Base-by-base conservation (phyloP, 2,888 invertebrate species). In the Junonia oenone region DNA sequence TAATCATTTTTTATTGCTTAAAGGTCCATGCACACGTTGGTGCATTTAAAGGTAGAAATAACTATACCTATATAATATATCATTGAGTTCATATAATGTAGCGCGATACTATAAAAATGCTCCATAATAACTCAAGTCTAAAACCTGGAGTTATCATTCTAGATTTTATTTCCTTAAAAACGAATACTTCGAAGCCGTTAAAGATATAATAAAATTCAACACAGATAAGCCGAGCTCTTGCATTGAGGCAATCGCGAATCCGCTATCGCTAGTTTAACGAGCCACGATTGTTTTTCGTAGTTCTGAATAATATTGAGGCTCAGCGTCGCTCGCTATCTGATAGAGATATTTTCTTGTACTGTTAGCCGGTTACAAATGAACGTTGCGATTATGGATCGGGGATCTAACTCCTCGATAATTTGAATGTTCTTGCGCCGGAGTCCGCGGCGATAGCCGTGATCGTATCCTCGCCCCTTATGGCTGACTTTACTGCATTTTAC, bases 281-380 rank as follows among this genome's bases (percentile, higher is more conserved):
- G 83, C 70, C 86, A 87, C 87, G 85, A 87, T 88, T 88, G 87
- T 89, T 89, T 88, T 88, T 88, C 86, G 81, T 77, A 85, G 83
- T 86, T 88, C 82, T 86, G 86, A 87, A 89, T 87, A 89, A 88
- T 90, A 89, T 89, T 85, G 86, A 84, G 81, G 81, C 75, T 80
- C 81, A 82, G 76, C 75, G 77, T 81, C 75, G 75, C 71, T 71
- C 62, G 66, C 70, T 84, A 89, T 89, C 88, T 80, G 88, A 89
- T 88, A 78, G 81, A 71, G 88, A 88, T 86, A 85, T 81, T 86
- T 87, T 87, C 83, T 79, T 71, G 81, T 87, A 84, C 85, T 84
- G 84, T 85, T 86, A 80, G 76, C 74, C 76, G 73, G 78, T 88
- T 84, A 88, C 87, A 87, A 87, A 86, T 88, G 85, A 85, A 84